These are phyloP conservation scores for Chrysolina oricalcia DNA, from an alignment of 2,888 invertebrate species.

Conservation along the genomic window DNA sequence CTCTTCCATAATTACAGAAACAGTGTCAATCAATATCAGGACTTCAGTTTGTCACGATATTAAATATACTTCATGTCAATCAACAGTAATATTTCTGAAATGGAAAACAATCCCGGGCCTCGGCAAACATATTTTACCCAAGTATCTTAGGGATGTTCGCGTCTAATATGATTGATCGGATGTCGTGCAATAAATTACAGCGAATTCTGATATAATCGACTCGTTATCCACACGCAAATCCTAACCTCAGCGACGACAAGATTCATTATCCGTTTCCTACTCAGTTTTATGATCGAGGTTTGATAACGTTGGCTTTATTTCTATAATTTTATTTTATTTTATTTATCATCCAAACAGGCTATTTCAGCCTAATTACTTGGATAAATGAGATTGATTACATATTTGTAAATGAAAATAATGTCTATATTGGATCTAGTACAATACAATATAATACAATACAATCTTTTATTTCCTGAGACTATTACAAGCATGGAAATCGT, in stretches of 20 bases:
- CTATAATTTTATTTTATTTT: no score
- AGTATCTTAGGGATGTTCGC: background rate
- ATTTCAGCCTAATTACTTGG: no score
- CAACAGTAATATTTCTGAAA: background rate
- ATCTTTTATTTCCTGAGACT: no score
- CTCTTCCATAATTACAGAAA: background rate
- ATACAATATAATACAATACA: no score
- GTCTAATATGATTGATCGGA: background rate
- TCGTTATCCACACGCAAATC: background rate
- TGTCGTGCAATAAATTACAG: background rate
- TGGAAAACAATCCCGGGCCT: background rate
- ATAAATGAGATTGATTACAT: no score
- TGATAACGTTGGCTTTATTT: background rate
- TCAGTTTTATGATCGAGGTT: background rate
- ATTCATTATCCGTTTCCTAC: background rate
- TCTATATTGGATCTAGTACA: no score
- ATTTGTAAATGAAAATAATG: no score
- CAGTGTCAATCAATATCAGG: background rate
- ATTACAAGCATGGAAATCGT: no score
- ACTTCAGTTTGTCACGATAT: background rate
- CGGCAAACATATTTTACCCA: background rate
- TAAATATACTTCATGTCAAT: background rate
- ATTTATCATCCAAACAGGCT: no score
- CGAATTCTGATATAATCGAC: conserved; percentile 3
- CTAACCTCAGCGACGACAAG: background rate